Evolutionary conservation across 1,140 invertebrate genomes (phyloP).

Genomic region (Drosophila ironensis): DNA sequence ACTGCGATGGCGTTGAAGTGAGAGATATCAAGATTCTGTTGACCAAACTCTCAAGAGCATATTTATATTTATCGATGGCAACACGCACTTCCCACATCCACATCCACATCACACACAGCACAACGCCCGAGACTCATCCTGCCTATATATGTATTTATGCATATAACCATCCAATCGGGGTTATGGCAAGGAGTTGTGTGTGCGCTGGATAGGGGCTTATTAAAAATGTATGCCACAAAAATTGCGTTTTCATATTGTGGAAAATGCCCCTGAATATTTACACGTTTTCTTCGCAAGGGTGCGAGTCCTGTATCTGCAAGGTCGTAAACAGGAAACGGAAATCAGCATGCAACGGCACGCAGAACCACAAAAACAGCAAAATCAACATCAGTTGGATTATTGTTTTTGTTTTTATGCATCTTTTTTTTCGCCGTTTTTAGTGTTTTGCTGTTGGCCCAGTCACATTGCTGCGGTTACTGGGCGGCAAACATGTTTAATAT

Average conservation of each 20-base stretch:
- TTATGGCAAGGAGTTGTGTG: slow-evolving; percentile 1
- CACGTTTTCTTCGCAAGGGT: slow-evolving; percentile 4
- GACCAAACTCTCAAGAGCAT: slow-evolving; percentile 36
- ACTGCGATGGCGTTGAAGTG: slow-evolving; percentile 18
- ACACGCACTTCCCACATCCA: slow-evolving; percentile 25
- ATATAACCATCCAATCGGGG: not conserved
- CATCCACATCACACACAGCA: too few relatives aligned
- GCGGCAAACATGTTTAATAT: slow-evolving; percentile 37
- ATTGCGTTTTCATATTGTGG: slow-evolving; percentile 64
- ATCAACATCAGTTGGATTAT: slow-evolving; percentile 40
- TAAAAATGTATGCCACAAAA: slow-evolving; percentile 74
- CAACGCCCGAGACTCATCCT: too few relatives aligned
- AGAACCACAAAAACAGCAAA: slow-evolving; percentile 16
- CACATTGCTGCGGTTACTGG: slow-evolving; percentile 24
- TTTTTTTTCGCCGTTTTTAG: not conserved
- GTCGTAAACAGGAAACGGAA: slow-evolving; percentile 41
- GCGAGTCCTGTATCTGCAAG: not conserved
- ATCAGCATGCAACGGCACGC: slow-evolving; percentile 36
- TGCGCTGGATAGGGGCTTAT: slow-evolving; percentile 39
- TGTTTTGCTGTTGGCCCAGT: slow-evolving; percentile 12
- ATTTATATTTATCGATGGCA: slow-evolving; percentile 55
- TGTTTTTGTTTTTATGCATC: slow-evolving; percentile 10
- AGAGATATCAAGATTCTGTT: slow-evolving; percentile 29
- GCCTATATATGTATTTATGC: not conserved
- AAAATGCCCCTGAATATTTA: slow-evolving; percentile 67